Conservation (phyloP, 1,140 invertebrate species). For the Trachymyrmex septentrionalis region DNA sequence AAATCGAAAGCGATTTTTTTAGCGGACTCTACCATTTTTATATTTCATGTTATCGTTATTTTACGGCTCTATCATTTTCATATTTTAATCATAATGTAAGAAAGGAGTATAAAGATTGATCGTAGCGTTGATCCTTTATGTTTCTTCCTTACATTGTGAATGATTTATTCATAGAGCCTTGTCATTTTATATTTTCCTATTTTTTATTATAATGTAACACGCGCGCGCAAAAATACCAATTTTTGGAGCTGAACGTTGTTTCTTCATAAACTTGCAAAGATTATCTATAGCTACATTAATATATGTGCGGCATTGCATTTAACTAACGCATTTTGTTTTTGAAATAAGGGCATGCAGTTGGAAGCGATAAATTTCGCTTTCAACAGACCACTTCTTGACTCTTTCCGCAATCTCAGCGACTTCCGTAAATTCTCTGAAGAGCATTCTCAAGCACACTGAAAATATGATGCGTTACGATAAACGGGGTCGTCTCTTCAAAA, state of each 20-base stretch:
- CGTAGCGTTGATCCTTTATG: no score
- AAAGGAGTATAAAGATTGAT: no score
- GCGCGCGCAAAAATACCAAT: not conserved
- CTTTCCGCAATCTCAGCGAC: constrained; percentile 50
- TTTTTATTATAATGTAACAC: not conserved
- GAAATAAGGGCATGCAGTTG: constrained; percentile 42
- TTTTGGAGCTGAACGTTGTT: not conserved
- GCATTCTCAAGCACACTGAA: constrained; percentile 50
- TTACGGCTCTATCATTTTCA: not conserved
- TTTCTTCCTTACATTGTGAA: no score
- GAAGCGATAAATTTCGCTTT: constrained; percentile 51
- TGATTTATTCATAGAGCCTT: not conserved
- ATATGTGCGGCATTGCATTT: constrained; percentile 11
- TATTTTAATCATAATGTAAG: not conserved
- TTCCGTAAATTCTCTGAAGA: constrained; percentile 57
- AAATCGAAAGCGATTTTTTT: not conserved
- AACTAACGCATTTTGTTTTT: constrained; percentile 13
- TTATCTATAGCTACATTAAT: constrained; percentile 20
- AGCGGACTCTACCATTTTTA: not conserved
- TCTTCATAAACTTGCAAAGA: constrained; percentile 18
- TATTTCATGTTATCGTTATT: not conserved
- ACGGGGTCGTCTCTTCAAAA: constrained; percentile 3
- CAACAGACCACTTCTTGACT: constrained; percentile 52
- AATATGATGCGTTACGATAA: constrained; percentile 43
- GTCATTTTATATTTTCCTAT: not conserved